phyloP scores from a whole-genome alignment of 2,888 invertebrate genomes.

The Icerya purchasi region DNA sequence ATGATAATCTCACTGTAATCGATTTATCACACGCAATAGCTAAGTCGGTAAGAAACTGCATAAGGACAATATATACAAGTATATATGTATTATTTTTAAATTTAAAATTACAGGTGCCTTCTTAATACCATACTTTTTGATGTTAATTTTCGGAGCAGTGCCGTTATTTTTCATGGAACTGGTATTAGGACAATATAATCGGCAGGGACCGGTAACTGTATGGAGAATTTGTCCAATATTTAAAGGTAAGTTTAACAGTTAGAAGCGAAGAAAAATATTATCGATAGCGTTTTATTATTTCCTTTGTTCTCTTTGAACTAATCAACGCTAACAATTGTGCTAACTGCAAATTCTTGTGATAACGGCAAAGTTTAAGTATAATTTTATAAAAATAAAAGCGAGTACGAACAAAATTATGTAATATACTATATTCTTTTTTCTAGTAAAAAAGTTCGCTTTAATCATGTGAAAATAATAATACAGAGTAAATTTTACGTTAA shows the following conservation, averaged over 20 bases:
- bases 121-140: conserved; percentile 49
- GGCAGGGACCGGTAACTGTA: conserved; percentile 53
- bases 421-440: no score
- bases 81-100: background rate
- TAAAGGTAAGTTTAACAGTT: conserved; percentile 37
- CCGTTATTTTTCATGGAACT: conserved; percentile 62
- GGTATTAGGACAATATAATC: conserved; percentile 51
- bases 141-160: conserved; percentile 52
- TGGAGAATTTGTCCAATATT: conserved; percentile 67
- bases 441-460: no score
- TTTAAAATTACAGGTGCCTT: conserved; percentile 38
- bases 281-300: no score
- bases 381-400: no score
- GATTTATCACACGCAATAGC: background rate
- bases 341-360: background rate
- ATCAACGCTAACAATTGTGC: background rate
- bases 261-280: no score
- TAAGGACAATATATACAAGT: no score
- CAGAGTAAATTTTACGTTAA: no score
- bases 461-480: no score
- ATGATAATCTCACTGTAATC: background rate
- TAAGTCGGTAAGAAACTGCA: background rate
- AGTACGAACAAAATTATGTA: no score
- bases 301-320: no score
- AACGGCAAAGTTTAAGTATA: no score